Conservation (phyloP, 2,797 vertebrate genomes). For the Poeciliopsis infans region DNA sequence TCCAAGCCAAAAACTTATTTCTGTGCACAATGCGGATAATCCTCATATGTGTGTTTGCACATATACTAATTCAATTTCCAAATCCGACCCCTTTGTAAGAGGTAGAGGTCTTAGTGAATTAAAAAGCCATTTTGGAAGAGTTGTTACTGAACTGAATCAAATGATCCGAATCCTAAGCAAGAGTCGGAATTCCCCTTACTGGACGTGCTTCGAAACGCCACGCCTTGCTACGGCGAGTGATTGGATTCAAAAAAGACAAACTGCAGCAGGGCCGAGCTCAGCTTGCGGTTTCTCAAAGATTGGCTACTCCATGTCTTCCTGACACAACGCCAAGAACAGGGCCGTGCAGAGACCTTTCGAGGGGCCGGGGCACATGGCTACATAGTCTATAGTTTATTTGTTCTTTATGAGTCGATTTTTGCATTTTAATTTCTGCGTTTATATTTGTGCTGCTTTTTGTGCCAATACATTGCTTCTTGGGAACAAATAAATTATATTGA, state of each 20-base stretch:
- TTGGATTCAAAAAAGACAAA: not conserved
- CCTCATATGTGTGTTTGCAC: not conserved
- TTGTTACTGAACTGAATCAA: not conserved
- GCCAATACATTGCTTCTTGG: too few relatives aligned
- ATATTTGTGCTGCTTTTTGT: too few relatives aligned
- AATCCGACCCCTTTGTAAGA: not conserved
- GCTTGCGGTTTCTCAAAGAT: not conserved
- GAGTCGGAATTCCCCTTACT: not conserved
- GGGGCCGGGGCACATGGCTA: too few relatives aligned
- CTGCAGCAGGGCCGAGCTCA: too few relatives aligned
- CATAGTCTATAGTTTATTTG: too few relatives aligned
- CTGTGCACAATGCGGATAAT: not conserved
- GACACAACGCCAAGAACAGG: not conserved
- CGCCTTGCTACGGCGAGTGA: constrained; percentile 39
- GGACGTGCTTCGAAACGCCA: constrained; percentile 1
- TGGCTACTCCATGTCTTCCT: not conserved
- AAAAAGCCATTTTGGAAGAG: not conserved
- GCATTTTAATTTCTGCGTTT: too few relatives aligned
- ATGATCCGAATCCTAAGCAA: not conserved
- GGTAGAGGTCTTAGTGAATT: not conserved
- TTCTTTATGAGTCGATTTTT: too few relatives aligned
- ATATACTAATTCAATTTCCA: not conserved
- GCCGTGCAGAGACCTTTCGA: too few relatives aligned
- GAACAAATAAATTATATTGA: too few relatives aligned
- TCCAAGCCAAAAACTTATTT: not conserved